Conservation (phyloP, 2,113 vertebrate genomes). For the Carassius carassius region DNA sequence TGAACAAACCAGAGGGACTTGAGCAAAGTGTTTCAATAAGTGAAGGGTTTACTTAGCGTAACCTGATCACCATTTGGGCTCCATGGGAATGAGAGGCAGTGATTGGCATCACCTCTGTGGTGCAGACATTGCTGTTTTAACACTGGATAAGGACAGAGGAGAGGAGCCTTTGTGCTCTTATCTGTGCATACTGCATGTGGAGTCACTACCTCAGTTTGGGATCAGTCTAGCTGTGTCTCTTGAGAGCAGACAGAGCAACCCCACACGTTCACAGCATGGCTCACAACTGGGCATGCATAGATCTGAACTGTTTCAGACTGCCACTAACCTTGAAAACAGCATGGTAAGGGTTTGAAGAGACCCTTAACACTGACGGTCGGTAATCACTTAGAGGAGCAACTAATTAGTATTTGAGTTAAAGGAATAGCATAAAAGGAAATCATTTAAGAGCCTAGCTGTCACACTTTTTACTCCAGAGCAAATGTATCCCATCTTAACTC, state of each 20-base stretch:
- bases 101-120: conserved; percentile 51
- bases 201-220: conserved; percentile 56
- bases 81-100: conserved; percentile 48
- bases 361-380: conserved; percentile 6
- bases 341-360: conserved; percentile 5
- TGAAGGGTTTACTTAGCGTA: conserved; percentile 48
- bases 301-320: neutral
- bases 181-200: conserved; percentile 46
- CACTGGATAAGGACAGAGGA: conserved; percentile 52
- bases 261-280: conserved; percentile 12
- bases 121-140: conserved; percentile 39
- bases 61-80: conserved; percentile 51
- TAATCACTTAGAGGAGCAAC: neutral
- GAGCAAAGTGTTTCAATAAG: conserved; percentile 54
- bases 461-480: neutral
- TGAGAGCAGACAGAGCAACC: conserved; percentile 46
- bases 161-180: conserved; percentile 59
- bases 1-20: conserved; percentile 54
- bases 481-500: no score
- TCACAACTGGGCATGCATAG: conserved; percentile 21
- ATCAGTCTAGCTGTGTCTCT: conserved; percentile 60
- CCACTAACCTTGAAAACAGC: neutral
- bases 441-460: neutral
- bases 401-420: conserved; percentile 8
- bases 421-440: neutral